Conservation (phyloP, 2,797 vertebrate genomes). For the Chelmon rostratus region DNA sequence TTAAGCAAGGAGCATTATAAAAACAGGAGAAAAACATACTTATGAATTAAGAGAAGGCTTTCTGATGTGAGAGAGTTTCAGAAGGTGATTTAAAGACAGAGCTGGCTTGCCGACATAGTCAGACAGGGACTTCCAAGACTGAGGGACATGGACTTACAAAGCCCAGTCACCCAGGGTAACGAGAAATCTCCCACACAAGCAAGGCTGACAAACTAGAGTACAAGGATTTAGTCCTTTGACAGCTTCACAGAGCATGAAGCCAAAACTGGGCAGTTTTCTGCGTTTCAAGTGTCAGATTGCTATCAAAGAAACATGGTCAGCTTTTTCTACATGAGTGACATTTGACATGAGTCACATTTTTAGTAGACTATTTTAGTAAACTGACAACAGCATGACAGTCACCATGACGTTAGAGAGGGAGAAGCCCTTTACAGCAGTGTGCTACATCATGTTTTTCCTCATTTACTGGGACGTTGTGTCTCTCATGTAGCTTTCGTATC, state of each 20-base stretch:
- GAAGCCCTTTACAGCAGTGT: not conserved
- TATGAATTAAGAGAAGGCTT: not conserved
- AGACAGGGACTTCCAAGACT: not conserved
- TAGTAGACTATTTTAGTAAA: not conserved
- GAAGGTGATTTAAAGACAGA: not conserved
- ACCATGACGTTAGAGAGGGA: constrained; percentile 2
- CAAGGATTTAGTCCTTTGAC: not conserved
- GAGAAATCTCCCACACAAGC: not conserved
- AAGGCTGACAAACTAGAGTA: not conserved
- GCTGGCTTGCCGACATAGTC: not conserved
- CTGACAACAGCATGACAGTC: not conserved
- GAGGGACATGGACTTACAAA: not conserved
- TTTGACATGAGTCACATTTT: too few species aligned
- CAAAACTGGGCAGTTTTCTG: constrained; percentile 9
- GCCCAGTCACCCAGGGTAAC: not conserved
- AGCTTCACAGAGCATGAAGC: not conserved
- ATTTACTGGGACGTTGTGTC: not conserved
- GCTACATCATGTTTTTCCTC: not conserved
- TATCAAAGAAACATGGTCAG: not conserved
- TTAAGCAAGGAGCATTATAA: too few species aligned
- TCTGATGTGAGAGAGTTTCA: not conserved
- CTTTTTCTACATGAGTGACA: not conserved
- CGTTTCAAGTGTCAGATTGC: constrained; percentile 11
- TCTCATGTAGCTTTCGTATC: not conserved
- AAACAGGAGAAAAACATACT: not conserved